Conservation (phyloP, 2,888 invertebrate genomes). For the Lutraria lutraria region DNA sequence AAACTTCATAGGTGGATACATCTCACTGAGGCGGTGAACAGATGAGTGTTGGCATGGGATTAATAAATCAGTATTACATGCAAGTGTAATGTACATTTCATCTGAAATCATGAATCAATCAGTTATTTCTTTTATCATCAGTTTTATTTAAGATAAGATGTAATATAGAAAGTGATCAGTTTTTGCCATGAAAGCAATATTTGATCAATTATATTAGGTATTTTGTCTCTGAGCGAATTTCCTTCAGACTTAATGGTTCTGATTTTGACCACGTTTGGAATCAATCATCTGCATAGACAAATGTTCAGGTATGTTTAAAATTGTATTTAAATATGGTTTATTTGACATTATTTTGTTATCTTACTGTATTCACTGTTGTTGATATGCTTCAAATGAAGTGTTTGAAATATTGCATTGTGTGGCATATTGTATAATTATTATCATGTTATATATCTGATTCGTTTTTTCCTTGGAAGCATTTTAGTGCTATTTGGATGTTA, state of each 20-base stretch:
- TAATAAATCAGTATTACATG: not conserved
- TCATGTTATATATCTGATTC: not conserved
- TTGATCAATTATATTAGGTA: no score
- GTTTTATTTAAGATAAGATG: no score
- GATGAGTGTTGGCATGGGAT: not conserved
- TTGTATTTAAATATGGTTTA: not conserved
- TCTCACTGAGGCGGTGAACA: no score
- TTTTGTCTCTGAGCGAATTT: no score
- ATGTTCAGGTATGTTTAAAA: not conserved
- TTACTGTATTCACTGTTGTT: not conserved
- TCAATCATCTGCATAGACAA: not conserved
- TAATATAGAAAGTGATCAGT: no score
- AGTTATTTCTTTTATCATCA: not conserved
- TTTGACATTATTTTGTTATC: not conserved
- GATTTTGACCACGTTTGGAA: no score
- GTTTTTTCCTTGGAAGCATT: not conserved
- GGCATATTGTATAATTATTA: conserved; percentile 16
- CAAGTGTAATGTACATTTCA: not conserved
- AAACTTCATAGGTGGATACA: no score
- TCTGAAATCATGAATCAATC: not conserved
- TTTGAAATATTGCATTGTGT: not conserved
- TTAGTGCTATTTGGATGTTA: not conserved
- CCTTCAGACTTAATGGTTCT: no score
- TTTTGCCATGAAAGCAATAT: no score
- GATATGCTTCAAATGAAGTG: conserved; percentile 2